phyloP scores from a whole-genome alignment of 2,113 vertebrate genomes.

The Dendrocopos noguchii region DNA sequence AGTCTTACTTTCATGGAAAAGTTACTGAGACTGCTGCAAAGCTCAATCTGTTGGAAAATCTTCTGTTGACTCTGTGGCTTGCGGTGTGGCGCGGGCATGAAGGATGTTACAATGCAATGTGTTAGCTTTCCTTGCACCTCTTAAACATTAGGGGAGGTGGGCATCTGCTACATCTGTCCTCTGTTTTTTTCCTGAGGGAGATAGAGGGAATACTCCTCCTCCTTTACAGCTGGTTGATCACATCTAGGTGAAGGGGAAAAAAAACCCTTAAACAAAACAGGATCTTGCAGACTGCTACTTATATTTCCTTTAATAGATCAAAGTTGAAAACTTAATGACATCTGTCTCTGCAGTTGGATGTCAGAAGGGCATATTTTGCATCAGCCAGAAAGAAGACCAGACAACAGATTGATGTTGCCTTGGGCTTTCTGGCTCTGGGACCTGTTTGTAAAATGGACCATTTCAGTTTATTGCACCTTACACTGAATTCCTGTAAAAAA shows the following conservation, averaged over 20 bases:
- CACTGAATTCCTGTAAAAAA: neutral
- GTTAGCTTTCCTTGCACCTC: neutral
- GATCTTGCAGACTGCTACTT: conserved; percentile 27
- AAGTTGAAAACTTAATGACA: conserved; percentile 45
- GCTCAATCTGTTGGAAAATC: neutral
- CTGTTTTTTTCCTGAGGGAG: neutral
- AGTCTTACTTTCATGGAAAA: neutral
- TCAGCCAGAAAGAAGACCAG: conserved; percentile 23
- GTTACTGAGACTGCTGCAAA: neutral
- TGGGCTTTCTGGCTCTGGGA: conserved; percentile 43
- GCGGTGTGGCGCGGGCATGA: neutral
- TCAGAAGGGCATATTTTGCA: conserved; percentile 32
- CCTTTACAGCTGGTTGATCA: neutral
- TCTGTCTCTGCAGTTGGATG: conserved; percentile 34
- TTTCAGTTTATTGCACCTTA: neutral
- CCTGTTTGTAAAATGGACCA: neutral
- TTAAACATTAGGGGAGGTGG: neutral
- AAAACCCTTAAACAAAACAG: neutral
- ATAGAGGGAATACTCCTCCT: neutral
- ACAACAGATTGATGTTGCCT: conserved; percentile 1
- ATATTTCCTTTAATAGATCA: conserved; percentile 35
- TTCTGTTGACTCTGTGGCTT: neutral
- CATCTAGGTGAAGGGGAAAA: neutral
- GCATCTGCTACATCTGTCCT: neutral
- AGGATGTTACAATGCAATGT: neutral